phyloP scores from a whole-genome alignment of 2,113 vertebrate genomes.

The Osmerus eperlanus region DNA sequence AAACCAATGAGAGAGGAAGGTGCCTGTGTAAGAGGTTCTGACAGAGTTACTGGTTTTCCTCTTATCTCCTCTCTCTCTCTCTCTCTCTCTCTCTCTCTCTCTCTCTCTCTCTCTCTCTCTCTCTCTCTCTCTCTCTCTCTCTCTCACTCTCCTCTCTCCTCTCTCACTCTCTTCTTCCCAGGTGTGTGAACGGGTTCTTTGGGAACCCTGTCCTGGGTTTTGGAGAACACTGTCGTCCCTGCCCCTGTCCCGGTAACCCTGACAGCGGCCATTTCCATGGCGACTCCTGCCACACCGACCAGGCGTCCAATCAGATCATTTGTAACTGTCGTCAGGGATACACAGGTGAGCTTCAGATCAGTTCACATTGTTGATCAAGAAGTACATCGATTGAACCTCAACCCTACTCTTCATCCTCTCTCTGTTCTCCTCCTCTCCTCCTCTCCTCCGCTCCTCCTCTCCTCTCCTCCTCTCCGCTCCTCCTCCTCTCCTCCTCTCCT shows the following conservation, averaged over 20 bases:
- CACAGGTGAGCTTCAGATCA: constrained; percentile 61
- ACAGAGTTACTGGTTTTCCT: background rate
- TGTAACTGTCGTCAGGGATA: constrained; percentile 80
- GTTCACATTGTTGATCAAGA: background rate
- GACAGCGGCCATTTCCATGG: constrained; percentile 77
- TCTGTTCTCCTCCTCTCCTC: too few relatives aligned
- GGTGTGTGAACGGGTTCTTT: constrained; percentile 79
- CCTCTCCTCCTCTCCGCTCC: too few relatives aligned
- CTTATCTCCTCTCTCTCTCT: background rate
- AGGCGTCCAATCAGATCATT: constrained; percentile 70
- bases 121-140: background rate
- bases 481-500: too few relatives aligned
- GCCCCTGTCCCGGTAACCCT: constrained; percentile 79
- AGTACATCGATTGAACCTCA: too few relatives aligned
- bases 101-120: background rate
- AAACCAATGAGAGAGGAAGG: too few relatives aligned
- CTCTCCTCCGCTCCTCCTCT: too few relatives aligned
- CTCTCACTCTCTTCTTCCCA: constrained; percentile 34
- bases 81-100: background rate
- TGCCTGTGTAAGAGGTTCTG: background rate
- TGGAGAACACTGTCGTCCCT: constrained; percentile 81
- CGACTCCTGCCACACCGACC: constrained; percentile 69
- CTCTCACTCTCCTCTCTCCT: background rate
- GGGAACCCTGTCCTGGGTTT: constrained; percentile 82
- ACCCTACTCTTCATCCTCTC: too few relatives aligned